Evolutionary conservation across 2,888 invertebrate genomes (phyloP).

Genomic region (Sipunculus nudus): DNA sequence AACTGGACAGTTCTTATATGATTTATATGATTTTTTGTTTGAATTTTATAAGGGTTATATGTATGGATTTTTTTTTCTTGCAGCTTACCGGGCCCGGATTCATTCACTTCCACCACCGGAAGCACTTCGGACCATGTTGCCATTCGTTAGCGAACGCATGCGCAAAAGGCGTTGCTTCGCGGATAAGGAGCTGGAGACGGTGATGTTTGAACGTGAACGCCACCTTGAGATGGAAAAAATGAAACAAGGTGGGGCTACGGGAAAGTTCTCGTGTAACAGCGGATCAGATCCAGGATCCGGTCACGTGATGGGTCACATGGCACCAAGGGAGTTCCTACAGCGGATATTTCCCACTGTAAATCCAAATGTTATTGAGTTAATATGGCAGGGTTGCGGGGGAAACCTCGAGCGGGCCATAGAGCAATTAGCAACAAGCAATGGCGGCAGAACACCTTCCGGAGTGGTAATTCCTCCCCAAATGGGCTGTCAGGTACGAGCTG

Average conservation of each 20-base stretch:
- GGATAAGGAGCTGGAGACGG: conserved; percentile 66
- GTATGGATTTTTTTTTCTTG: conserved; percentile 11
- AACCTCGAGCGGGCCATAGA: conserved; percentile 50
- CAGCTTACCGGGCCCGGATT: conserved; percentile 57
- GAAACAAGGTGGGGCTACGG: not conserved
- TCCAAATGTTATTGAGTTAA: conserved; percentile 50
- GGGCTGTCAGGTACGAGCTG: not conserved
- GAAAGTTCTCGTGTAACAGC: not conserved
- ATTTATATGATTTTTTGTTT: no score
- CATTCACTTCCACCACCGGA: conserved; percentile 50
- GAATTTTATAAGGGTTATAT: no score
- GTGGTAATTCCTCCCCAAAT: not conserved
- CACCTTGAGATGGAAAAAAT: conserved; percentile 41
- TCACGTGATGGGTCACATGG: conserved; percentile 27
- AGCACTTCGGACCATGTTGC: conserved; percentile 50
- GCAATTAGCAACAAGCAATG: no score
- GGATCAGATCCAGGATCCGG: conserved; percentile 9
- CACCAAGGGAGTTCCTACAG: conserved; percentile 46
- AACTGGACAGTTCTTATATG: no score
- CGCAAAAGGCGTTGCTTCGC: conserved; percentile 70
- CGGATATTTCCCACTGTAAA: conserved; percentile 52
- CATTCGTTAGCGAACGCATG: conserved; percentile 71
- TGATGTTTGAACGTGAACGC: conserved; percentile 61
- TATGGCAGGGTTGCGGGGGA: conserved; percentile 55
- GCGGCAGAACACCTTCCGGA: not conserved